phyloP scores from a whole-genome alignment of 2,888 invertebrate genomes.

The Tetranychus truncatus region DNA sequence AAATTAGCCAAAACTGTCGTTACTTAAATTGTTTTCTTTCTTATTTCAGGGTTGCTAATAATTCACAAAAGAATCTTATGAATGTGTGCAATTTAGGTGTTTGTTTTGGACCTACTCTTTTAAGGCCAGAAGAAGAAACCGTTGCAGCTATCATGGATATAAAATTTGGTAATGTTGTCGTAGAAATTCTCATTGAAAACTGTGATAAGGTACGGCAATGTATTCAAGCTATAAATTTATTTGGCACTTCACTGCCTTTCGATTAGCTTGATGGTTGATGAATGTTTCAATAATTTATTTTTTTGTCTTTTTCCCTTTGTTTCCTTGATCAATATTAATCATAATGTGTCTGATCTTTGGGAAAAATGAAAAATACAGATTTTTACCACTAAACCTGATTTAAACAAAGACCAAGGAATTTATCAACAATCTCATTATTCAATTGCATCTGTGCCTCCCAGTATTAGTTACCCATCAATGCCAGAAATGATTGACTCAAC shows the following conservation, averaged over 20 bases:
- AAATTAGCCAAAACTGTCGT: constrained; percentile 11
- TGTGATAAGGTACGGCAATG: constrained; percentile 40
- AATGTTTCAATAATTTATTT: no score
- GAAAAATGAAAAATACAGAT: constrained; percentile 11
- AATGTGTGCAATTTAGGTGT: constrained; percentile 90
- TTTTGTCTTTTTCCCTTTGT: no score
- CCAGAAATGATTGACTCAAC: constrained; percentile 6
- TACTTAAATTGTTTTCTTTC: constrained; percentile 16
- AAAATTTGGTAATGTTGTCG: constrained; percentile 95
- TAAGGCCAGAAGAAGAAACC: constrained; percentile 86
- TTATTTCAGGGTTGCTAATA: constrained; percentile 51
- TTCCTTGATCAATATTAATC: no score
- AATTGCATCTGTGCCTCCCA: constrained; percentile 4
- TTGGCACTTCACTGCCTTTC: no score
- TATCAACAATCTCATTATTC: neutral
- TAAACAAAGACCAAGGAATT: neutral
- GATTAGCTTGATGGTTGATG: no score
- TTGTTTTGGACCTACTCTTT: constrained; percentile 88
- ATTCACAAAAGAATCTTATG: constrained; percentile 80
- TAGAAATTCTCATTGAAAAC: constrained; percentile 83
- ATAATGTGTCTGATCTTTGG: no score
- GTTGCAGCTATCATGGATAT: constrained; percentile 96
- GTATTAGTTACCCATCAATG: constrained; percentile 5
- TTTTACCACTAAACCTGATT: constrained; percentile 17
- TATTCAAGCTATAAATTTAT: no score